Evolutionary conservation across 2,113 vertebrate genomes (phyloP).

Genomic region (Sinocyclocheilus grahami): DNA sequence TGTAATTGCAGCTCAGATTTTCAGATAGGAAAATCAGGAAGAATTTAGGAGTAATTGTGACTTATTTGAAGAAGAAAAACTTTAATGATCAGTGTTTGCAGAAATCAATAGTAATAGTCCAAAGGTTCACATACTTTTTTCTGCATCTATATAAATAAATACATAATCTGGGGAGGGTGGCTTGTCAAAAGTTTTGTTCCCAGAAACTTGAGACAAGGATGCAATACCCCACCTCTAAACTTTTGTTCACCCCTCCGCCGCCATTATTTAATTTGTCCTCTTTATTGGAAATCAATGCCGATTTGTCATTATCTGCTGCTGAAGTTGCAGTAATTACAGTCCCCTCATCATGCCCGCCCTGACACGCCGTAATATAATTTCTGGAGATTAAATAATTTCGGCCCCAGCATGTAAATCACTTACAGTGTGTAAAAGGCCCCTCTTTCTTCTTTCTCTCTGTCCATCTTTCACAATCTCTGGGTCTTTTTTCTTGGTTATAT

Average conservation of each 20-base stretch:
- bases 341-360: conserved; percentile 38
- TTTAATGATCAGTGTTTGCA: not conserved
- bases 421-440: conserved; percentile 30
- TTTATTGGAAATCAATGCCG: conserved; percentile 40
- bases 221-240: not conserved
- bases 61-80: too few relatives aligned
- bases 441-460: not conserved
- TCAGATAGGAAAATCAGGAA: not conserved
- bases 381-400: conserved; percentile 59
- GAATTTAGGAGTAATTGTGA: not conserved
- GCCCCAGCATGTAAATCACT: conserved; percentile 53
- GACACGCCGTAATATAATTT: conserved; percentile 56
- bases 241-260: not conserved
- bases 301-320: conserved; percentile 53
- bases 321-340: conserved; percentile 53
- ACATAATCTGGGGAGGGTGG: not conserved
- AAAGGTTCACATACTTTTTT: not conserved
- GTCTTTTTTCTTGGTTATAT: not conserved
- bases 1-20: conserved; percentile 1
- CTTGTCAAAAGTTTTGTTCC: not conserved
- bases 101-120: not conserved
- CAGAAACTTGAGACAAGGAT: not conserved
- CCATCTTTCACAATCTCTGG: not conserved
- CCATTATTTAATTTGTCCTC: conserved; percentile 9
- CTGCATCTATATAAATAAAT: not conserved